These are phyloP conservation scores for Pantala flavescens DNA, from an alignment of 1,140 invertebrate genomes.

Conservation along the genomic window DNA sequence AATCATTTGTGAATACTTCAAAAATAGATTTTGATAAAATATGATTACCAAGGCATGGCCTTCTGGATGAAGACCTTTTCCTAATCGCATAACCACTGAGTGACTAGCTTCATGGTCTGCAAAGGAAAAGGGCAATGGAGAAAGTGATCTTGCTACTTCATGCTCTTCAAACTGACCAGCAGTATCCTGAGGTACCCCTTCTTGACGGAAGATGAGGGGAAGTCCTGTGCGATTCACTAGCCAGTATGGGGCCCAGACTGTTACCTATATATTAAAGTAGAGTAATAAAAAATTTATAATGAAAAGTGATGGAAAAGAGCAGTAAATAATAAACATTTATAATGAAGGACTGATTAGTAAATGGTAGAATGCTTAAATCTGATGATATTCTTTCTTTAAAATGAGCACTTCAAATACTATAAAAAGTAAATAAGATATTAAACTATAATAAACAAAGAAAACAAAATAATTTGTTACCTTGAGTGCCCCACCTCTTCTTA, in stretches of 20 bases:
- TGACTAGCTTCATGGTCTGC: conserved; percentile 71
- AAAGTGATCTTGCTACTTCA: conserved; percentile 81
- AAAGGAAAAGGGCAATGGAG: conserved; percentile 90
- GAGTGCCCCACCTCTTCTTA: conserved; percentile 41
- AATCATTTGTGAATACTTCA: no score
- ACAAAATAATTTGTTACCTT: conserved; percentile 33
- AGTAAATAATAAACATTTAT: no score
- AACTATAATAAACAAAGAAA: neutral
- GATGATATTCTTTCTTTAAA: no score
- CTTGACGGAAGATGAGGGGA: conserved; percentile 87
- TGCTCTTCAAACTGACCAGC: conserved; percentile 93
- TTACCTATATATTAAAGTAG: conserved; percentile 43
- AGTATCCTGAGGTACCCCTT: conserved; percentile 59
- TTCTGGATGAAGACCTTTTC: conserved; percentile 52
- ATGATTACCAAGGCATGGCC: conserved; percentile 45
- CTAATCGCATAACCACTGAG: conserved; percentile 55
- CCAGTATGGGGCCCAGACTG: conserved; percentile 82
- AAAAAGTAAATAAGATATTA: no score
- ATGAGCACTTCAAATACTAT: no score
- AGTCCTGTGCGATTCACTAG: conserved; percentile 91
- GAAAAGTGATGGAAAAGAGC: no score
- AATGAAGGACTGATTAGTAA: no score
- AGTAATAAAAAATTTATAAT: neutral
- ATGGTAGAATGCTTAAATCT: no score
- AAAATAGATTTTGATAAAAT: no score